A percentile compares a stretch with the other conserved stretches of the same genome.
Evolutionary conservation across 2,113 vertebrate genomes (phyloP).

Genomic region (Hucho hucho): DNA sequence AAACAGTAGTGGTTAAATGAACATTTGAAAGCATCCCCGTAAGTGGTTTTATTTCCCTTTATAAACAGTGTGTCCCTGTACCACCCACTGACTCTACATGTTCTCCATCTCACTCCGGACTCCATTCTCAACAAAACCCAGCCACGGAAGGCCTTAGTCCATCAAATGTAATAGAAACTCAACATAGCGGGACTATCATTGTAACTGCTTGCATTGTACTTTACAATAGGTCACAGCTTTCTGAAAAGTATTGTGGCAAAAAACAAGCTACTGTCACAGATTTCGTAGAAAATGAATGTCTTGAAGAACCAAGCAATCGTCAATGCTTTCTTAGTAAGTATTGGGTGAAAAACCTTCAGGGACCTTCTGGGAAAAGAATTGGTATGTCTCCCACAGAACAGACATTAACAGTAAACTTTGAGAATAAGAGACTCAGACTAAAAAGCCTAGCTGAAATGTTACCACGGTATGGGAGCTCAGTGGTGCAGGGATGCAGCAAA

Average conservation of each 20-base stretch:
- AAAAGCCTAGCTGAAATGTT: neutral
- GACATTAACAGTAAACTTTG: slow-evolving; percentile 17
- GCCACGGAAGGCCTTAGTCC: slow-evolving; percentile 25
- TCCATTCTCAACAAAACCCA: slow-evolving; percentile 32
- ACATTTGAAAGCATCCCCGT: slow-evolving; percentile 31
- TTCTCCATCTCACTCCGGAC: slow-evolving; percentile 17
- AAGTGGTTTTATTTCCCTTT: slow-evolving; percentile 40
- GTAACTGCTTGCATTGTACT: slow-evolving; percentile 31
- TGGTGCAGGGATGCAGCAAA: slow-evolving; percentile 44
- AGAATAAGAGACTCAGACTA: slow-evolving; percentile 11
- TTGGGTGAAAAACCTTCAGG: slow-evolving; percentile 16
- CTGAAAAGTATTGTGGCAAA: too few relatives aligned
- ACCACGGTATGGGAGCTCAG: slow-evolving; percentile 36
- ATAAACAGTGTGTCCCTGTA: slow-evolving; percentile 20
- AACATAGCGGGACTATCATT: slow-evolving; percentile 17
- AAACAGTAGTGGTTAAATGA: slow-evolving; percentile 10
- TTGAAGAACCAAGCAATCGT: neutral
- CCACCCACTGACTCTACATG: slow-evolving; percentile 36
- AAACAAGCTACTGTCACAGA: too few relatives aligned
- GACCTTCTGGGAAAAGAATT: slow-evolving; percentile 16
- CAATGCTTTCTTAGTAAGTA: slow-evolving; percentile 28
- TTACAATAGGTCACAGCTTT: neutral
- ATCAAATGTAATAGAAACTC: slow-evolving; percentile 56
- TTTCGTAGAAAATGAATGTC: too few relatives aligned
- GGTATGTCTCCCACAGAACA: slow-evolving; percentile 25